Evolutionary conservation across 1,140 invertebrate species (phyloP).

Genomic region (Phocides pigmalion): DNA sequence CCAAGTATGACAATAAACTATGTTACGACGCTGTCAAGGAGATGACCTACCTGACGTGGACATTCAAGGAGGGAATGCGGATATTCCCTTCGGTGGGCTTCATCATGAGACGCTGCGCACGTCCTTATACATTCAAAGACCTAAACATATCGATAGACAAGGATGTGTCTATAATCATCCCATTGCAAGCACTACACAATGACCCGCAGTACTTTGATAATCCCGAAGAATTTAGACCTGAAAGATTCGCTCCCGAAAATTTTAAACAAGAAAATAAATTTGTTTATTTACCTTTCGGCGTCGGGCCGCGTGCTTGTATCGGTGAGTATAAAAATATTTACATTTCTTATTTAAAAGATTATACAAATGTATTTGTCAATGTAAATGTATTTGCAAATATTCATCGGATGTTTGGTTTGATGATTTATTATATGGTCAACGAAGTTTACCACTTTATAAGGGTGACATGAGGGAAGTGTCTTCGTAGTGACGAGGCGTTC

Average conservation of each 20-base stretch:
- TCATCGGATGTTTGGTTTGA: too few species aligned
- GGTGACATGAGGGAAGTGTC: too few species aligned
- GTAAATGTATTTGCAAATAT: too few species aligned
- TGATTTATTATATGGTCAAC: too few species aligned
- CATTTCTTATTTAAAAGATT: neutral
- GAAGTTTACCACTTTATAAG: too few species aligned
- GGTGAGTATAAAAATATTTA: conserved; percentile 44
- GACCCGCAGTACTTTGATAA: conserved; percentile 83
- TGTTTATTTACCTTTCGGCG: conserved; percentile 61
- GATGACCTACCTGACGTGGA: conserved; percentile 76
- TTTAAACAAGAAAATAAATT: conserved; percentile 66
- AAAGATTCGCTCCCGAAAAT: conserved; percentile 80
- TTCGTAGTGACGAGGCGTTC: too few species aligned
- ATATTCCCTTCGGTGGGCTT: conserved; percentile 75
- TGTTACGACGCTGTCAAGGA: conserved; percentile 79
- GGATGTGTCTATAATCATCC: conserved; percentile 64
- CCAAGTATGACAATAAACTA: conserved; percentile 62
- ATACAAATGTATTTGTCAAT: too few species aligned
- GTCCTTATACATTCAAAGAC: conserved; percentile 75
- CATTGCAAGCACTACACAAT: conserved; percentile 80
- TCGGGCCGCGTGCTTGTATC: conserved; percentile 57
- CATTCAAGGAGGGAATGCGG: conserved; percentile 81
- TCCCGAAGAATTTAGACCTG: conserved; percentile 84
- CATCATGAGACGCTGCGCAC: conserved; percentile 66
- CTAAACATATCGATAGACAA: conserved; percentile 67